Evolutionary conservation across 2,113 vertebrate species (phyloP).

Genomic region (Indri indri): DNA sequence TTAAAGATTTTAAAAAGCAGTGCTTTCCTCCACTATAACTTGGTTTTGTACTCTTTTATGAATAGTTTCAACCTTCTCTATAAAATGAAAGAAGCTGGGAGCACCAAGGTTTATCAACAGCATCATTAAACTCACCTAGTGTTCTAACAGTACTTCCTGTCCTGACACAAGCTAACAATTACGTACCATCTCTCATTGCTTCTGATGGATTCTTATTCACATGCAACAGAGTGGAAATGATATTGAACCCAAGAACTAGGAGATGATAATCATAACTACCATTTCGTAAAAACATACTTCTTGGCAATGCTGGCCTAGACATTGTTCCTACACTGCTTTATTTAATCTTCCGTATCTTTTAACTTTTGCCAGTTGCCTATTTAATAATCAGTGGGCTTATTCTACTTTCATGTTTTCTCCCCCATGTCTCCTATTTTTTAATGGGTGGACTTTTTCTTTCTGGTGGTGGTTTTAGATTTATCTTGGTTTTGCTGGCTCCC

Average conservation of each 20-base stretch:
- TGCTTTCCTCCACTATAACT: too few species aligned
- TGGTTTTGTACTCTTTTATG: too few species aligned
- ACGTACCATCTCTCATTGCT: neutral
- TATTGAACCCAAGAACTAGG: neutral
- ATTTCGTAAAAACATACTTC: neutral
- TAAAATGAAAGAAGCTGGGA: neutral
- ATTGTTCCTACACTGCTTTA: neutral
- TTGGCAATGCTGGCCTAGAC: neutral
- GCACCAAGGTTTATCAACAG: neutral
- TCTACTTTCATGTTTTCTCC: neutral
- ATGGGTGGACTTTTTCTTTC: neutral
- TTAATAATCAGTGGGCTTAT: neutral
- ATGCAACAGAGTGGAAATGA: neutral
- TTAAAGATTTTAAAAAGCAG: too few species aligned
- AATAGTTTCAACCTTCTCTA: neutral
- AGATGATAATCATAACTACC: neutral
- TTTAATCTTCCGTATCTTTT: neutral
- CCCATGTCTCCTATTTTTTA: neutral
- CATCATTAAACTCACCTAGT: neutral
- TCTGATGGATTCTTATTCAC: neutral
- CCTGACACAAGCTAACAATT: neutral
- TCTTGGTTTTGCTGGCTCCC: neutral
- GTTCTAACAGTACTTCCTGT: neutral
- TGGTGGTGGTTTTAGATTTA: neutral
- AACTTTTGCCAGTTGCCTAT: neutral